A percentile compares a stretch with the other conserved stretches of the same genome.
These are phyloP conservation scores for Heliothis peltigera DNA, from an alignment of 2,888 invertebrate genomes.

Conservation along the genomic window DNA sequence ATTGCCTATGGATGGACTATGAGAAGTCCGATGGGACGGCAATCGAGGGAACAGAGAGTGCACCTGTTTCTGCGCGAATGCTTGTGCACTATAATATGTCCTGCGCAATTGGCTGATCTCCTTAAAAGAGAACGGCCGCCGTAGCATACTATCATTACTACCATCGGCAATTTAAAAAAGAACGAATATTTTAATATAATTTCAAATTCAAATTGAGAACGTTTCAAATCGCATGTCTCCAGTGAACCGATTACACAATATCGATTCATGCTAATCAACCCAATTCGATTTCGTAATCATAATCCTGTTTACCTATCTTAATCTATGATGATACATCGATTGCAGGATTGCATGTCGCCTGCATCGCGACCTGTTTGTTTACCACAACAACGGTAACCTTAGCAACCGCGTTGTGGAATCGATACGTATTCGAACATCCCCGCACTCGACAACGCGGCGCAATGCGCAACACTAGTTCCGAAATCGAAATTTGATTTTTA, in stretches of 20 bases:
- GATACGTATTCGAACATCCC: conserved; percentile 72
- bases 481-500: conserved; percentile 68
- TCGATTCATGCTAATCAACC: conserved; percentile 5
- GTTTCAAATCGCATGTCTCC: conserved; percentile 19
- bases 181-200: neutral
- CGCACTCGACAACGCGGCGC: conserved; percentile 73
- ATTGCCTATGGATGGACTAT: too few relatives aligned
- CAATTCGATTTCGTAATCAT: neutral
- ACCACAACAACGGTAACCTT: conserved; percentile 77
- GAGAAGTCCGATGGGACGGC: too few relatives aligned
- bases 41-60: too few relatives aligned
- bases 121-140: too few relatives aligned
- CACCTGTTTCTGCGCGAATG: too few relatives aligned
- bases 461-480: conserved; percentile 78
- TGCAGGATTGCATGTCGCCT: conserved; percentile 40
- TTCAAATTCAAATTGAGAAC: conserved; percentile 3
- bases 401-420: conserved; percentile 78
- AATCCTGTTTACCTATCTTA: conserved; percentile 16
- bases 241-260: neutral
- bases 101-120: too few relatives aligned
- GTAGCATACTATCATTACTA: too few relatives aligned
- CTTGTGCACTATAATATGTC: too few relatives aligned
- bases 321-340: conserved; percentile 48
- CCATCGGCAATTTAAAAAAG: neutral
- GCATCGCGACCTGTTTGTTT: conserved; percentile 71